Conservation (phyloP, 2,797 vertebrate genomes). For the Tenualosa thibaudeaui region DNA sequence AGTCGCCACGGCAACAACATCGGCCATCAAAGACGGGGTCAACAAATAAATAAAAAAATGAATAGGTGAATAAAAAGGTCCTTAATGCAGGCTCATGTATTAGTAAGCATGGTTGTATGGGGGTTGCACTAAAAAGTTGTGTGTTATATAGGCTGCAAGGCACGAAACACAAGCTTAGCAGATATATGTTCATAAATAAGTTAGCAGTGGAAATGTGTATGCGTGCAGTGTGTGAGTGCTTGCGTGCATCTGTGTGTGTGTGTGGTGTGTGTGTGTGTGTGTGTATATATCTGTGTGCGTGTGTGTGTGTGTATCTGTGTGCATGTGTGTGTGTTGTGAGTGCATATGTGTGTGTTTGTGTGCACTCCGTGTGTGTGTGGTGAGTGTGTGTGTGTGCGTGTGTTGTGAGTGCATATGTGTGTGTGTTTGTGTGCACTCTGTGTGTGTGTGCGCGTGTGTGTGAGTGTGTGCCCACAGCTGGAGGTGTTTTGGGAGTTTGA, state of each 20-base stretch:
- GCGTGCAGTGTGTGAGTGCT: not conserved
- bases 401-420: not conserved
- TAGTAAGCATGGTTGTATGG: conserved; percentile 49
- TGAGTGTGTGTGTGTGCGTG: not conserved
- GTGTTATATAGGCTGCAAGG: not conserved
- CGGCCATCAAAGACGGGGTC: conserved; percentile 41
- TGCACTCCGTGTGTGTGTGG: not conserved
- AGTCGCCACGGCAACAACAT: conserved; percentile 31
- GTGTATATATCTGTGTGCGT: not conserved
- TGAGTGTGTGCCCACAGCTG: not conserved
- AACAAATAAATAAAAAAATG: not conserved
- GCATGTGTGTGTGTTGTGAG: not conserved
- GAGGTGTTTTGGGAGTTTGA: not conserved
- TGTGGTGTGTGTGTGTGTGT: not conserved
- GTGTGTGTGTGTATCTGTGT: not conserved
- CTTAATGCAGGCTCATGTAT: conserved; percentile 59
- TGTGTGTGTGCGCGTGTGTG: not conserved
- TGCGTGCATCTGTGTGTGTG: conserved; percentile 33
- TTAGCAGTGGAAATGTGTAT: conserved; percentile 61
- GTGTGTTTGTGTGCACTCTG: not conserved
- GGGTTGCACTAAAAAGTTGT: not conserved
- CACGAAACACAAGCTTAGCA: conserved; percentile 46
- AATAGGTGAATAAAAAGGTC: conserved; percentile 35
- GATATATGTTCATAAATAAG: conserved; percentile 63
- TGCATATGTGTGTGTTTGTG: not conserved